Conservation (phyloP, 2,113 vertebrate genomes). For the Leptobrachium leishanense region DNA sequence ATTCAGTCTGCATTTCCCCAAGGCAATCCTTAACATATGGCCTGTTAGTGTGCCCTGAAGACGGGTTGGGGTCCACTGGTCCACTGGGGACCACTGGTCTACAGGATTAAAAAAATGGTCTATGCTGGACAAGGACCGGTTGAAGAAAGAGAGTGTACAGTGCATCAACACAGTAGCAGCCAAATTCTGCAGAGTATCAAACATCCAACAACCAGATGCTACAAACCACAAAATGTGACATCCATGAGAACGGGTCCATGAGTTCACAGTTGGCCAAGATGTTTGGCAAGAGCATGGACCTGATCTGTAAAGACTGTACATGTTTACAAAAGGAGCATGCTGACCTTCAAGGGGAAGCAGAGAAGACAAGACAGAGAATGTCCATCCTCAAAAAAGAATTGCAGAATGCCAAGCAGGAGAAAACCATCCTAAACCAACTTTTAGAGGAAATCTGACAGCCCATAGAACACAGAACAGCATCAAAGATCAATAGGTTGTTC, state of each 20-base stretch:
- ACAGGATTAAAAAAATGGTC: conserved; percentile 70
- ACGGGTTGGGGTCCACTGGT: no score
- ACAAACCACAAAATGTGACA: conserved; percentile 63
- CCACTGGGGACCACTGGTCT: no score
- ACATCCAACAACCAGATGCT: conserved; percentile 63
- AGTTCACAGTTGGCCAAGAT: conserved; percentile 59
- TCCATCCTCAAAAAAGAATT: conserved; percentile 46
- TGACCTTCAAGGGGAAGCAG: conserved; percentile 48
- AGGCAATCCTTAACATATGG: no score
- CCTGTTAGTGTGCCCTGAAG: no score
- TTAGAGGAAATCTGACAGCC: conserved; percentile 58
- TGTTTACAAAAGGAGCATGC: conserved; percentile 56
- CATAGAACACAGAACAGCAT: not conserved
- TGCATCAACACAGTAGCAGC: conserved; percentile 58
- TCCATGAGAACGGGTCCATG: conserved; percentile 66
- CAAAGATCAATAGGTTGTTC: conserved; percentile 34
- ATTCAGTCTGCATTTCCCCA: no score
- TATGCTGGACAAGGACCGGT: conserved; percentile 73
- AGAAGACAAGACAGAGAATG: conserved; percentile 57
- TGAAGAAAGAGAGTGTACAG: conserved; percentile 69
- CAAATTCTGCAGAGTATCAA: conserved; percentile 61
- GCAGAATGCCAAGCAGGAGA: conserved; percentile 17
- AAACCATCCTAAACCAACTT: conserved; percentile 48
- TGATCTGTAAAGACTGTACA: conserved; percentile 65
- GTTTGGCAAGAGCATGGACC: conserved; percentile 55